phyloP scores from a whole-genome alignment of 2,113 vertebrate genomes.

The Gymnorhina tibicen region DNA sequence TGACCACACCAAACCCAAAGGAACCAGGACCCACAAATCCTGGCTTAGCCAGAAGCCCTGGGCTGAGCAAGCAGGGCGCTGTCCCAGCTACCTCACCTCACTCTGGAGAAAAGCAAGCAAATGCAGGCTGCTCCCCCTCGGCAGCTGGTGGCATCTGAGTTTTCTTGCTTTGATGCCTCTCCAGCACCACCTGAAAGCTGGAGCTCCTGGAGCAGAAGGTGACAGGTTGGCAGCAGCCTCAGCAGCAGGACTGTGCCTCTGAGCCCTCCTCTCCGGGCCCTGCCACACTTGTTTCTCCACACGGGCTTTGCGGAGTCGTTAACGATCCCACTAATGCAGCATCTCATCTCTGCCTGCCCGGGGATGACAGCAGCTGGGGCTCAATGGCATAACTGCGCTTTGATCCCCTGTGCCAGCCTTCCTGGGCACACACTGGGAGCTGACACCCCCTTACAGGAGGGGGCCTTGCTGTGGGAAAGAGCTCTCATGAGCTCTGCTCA shows the following conservation, averaged over 20 bases:
- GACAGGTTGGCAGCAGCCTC: background rate
- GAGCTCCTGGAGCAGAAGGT: background rate
- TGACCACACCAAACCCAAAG: background rate
- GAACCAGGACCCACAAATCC: background rate
- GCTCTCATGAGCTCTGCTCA: background rate
- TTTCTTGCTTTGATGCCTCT: background rate
- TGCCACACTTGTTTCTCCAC: background rate
- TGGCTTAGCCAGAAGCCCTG: background rate
- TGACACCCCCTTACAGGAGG: background rate
- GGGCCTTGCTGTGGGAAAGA: background rate
- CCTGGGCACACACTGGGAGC: background rate
- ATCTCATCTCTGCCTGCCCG: background rate
- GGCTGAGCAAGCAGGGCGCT: background rate
- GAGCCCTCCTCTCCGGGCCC: background rate
- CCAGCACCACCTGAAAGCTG: background rate
- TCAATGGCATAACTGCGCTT: background rate
- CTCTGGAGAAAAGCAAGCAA: background rate
- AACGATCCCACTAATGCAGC: background rate
- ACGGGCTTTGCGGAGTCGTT: background rate
- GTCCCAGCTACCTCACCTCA: background rate
- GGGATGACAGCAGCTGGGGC: background rate
- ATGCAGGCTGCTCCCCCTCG: accelerated
- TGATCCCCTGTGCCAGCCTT: background rate
- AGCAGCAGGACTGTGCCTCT: background rate
- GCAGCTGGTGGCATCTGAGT: background rate